Evolutionary conservation across 92 coral and sea anemone genomes (phyloP), one percentile per base, ranked within the genome.

Genomic region (Umimayanthus chanpuru): DNA sequence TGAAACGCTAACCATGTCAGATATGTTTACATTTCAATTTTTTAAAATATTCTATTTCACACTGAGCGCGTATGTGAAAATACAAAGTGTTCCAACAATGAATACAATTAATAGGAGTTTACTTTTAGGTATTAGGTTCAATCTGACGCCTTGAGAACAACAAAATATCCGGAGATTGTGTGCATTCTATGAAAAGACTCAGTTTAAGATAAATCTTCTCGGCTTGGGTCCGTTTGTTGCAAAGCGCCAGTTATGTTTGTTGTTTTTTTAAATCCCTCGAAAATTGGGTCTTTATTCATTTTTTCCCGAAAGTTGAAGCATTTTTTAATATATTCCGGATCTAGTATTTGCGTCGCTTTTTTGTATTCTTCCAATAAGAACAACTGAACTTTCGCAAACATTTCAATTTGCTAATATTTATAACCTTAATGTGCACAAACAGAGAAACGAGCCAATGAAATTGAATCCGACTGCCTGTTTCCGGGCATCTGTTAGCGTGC

Each of bases 401-500:
- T 44, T 78, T 28, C 73, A 68, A 25, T 18, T 67, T 41, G 76
- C 40, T 43, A 40, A 83, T 83, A 4, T 68, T 71, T 44, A 65
- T 68, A 83, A 67, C 25, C 18, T 49, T 82, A 67, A 40, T 67
- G 72, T 40, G 77, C 36, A 68, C 87, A 83, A 83, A 83, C 87
- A 70, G 61, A 83, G 43, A 38, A 71, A 71, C 64, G 76, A 83
- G 40, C 87, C 87, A 83, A 83, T 83, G 78, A 83, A 49, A 83
- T 68, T n/a, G 38, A 70, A 26, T 26, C 73, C 41, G 39, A 25
- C 55, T 6, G 30, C 32, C 43, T 47, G 87, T 83, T 83, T 83
- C 87, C 87, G 87, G 78, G 66, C 87, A 71, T 83, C 86, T 82
- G 67, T 83, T 47, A n/a, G 29, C 26, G 55, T 55, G 75, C 40